Percentiles rank a stretch among this genome's conserved stretches.
These are phyloP conservation scores for Pseudoatta argentina DNA, from an alignment of 1,140 invertebrate species.

Conservation along the genomic window DNA sequence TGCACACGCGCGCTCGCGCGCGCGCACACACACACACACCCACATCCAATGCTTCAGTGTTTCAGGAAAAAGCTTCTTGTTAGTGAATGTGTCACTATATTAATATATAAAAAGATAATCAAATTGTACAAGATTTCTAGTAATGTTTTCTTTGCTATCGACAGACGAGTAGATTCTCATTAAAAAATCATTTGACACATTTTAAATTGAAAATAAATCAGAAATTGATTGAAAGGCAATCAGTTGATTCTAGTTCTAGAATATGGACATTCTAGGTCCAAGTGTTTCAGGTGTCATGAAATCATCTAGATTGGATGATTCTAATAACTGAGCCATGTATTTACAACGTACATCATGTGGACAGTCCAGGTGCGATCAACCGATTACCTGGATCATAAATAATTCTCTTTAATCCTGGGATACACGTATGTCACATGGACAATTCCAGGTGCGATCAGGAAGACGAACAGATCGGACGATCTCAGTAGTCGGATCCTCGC, in stretches of 20 bases:
- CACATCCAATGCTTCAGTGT: neutral
- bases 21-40: too few species aligned
- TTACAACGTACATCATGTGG: slow-evolving; percentile 2
- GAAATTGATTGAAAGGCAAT: slow-evolving; percentile 15
- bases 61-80: neutral
- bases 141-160: neutral
- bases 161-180: neutral
- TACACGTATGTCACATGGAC: slow-evolving; percentile 7
- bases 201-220: neutral
- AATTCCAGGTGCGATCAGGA: slow-evolving; percentile 3
- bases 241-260: slow-evolving; percentile 33
- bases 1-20: fast-evolving
- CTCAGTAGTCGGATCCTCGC: slow-evolving; percentile 38
- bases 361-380: slow-evolving; percentile 24
- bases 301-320: slow-evolving; percentile 23
- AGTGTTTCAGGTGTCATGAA: slow-evolving; percentile 36
- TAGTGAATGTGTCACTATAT: neutral
- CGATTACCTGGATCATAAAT: slow-evolving; percentile 27
- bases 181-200: neutral
- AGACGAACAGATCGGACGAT: slow-evolving; percentile 31
- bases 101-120: neutral
- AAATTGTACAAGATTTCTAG: neutral
- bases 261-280: slow-evolving; percentile 13
- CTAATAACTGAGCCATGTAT: neutral
- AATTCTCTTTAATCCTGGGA: slow-evolving; percentile 19